A percentile compares a stretch with the other conserved stretches of the same genome.
Evolutionary conservation across 2,797 vertebrate species (phyloP).

Genomic region (Danio choprae): DNA sequence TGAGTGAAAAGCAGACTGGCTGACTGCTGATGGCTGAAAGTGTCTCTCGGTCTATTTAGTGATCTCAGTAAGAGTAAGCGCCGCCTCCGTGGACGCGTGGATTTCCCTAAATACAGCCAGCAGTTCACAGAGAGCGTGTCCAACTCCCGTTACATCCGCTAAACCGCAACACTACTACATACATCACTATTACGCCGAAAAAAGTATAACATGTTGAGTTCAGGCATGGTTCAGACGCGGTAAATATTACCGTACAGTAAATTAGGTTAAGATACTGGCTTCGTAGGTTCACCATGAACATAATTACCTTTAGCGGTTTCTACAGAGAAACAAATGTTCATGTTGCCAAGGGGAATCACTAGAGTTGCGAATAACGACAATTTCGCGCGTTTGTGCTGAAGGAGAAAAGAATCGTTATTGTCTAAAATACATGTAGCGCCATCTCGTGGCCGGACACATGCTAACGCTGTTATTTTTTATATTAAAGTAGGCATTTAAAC

Average conservation of each 20-base stretch:
- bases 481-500: no score
- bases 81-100: slow-evolving; percentile 56
- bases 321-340: background rate
- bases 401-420: background rate
- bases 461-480: background rate
- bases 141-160: background rate
- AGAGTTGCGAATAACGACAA: background rate
- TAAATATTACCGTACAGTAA: background rate
- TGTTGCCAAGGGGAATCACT: background rate
- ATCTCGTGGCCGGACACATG: background rate
- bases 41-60: slow-evolving; percentile 10
- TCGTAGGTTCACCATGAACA: background rate
- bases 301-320: no score
- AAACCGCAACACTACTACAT: background rate
- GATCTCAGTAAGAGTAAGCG: slow-evolving; percentile 15
- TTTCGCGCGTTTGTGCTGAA: background rate
- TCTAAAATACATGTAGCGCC: background rate
- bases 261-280: background rate
- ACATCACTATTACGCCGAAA: background rate
- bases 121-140: background rate
- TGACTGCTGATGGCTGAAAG: slow-evolving; percentile 27
- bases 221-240: background rate
- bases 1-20: slow-evolving; percentile 5
- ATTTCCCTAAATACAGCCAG: slow-evolving; percentile 46
- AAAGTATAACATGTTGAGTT: background rate